Evolutionary conservation across 2,888 invertebrate genomes (phyloP), one percentile per base, ranked within the genome.

Genomic region (Cataglyphis livida): DNA sequence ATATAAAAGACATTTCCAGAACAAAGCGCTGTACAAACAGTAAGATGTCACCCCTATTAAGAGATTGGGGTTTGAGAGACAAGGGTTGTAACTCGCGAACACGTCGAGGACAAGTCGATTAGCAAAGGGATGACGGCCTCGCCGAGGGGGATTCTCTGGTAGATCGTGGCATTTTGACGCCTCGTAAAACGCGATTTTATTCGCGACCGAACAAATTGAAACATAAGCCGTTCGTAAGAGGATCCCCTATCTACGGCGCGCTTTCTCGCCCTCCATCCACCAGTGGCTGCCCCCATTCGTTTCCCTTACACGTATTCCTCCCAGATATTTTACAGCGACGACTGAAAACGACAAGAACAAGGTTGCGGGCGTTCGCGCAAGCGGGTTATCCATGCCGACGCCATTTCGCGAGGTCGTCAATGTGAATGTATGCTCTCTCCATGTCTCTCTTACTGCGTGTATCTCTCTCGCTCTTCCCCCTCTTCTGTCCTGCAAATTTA

Each of bases 151-250:
- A 76, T 38, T 70, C 32, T 35, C 25, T 25, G 70, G 62, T 76
- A 82, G 84, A 87, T 84, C 74, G 82, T 78, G 85, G 85, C 68
- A 82, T 85, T 85, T 84, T 82, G 84, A 88, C 87, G 88, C 83
- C 85, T 89, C 91, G 90, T 91, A 91, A 91, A 91, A 88, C 85
- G 85, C 82, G 87, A 89, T 90, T 91, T 91, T 91, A 91, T 91
- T 90, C 88, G 88, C 81, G 89, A 84, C 85, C 85, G 90, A 88
- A 88, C 91, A 91, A 91, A 91, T 91, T 91, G 91, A 91, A 91
- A 91, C 90, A 90, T 91, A 90, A 91, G 90, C 91, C 90, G 89
- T 88, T 89, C 91, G 88, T 91, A 91, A 91, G 90, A 86, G 88
- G 87, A 74, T 83, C 78, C 88, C 85, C 25, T 84, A 87, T 88